Evolutionary conservation across 2,888 invertebrate genomes (phyloP).

Genomic region (Venustoraphidia nigricollis): DNA sequence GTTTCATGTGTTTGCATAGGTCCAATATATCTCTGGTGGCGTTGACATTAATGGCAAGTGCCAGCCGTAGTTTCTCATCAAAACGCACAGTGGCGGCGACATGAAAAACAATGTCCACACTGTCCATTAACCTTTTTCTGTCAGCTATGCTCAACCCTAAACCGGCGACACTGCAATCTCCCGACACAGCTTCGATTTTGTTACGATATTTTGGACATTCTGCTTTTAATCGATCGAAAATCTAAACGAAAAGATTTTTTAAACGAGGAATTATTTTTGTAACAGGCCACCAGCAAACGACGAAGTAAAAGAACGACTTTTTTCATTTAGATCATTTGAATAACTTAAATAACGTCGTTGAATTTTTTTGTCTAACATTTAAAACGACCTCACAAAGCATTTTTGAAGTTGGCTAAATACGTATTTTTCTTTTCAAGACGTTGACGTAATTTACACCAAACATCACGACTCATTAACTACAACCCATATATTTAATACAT

Average conservation of each 20-base stretch:
- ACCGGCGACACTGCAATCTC: constrained; percentile 49
- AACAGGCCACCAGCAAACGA: too few species aligned
- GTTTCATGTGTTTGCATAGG: constrained; percentile 50
- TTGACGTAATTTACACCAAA: too few species aligned
- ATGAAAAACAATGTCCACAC: constrained; percentile 63
- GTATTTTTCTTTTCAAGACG: too few species aligned
- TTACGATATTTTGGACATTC: constrained; percentile 42
- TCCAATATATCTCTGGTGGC: constrained; percentile 63
- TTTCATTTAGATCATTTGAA: too few species aligned
- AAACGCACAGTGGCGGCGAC: constrained; percentile 87
- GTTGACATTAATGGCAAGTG: constrained; percentile 63
- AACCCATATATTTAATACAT: too few species aligned
- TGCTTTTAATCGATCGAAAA: constrained; percentile 35
- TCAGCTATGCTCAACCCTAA: constrained; percentile 45
- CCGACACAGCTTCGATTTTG: constrained; percentile 50
- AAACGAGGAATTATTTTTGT: too few species aligned
- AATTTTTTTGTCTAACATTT: too few species aligned
- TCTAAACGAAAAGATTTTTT: constrained; percentile 19
- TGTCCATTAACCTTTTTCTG: constrained; percentile 41
- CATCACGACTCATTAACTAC: too few species aligned
- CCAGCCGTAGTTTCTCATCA: constrained; percentile 63
- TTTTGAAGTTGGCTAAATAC: too few species aligned
- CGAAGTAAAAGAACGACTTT: too few species aligned
- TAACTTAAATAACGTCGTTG: too few species aligned
- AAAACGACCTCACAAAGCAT: too few species aligned